Conservation (phyloP, 35 echinoderm and acorn worm genomes). For the Acanthaster planci region DNA sequence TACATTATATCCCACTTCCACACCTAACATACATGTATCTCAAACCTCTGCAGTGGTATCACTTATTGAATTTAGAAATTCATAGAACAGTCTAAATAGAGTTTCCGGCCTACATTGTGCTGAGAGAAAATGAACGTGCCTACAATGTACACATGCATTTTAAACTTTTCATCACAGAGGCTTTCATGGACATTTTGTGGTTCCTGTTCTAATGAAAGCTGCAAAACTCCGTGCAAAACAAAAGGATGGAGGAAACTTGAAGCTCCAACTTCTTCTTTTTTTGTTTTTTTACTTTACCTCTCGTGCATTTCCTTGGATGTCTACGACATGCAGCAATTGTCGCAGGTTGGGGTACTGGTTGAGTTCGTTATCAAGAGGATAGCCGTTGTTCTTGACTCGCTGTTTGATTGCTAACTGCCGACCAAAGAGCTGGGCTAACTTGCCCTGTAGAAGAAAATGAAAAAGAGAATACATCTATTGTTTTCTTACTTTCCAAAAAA, state of each 20-base stretch:
- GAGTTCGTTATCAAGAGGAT: constrained; percentile 18
- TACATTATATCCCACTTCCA: no score
- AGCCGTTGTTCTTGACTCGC: constrained; percentile 18
- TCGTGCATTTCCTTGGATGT: constrained; percentile 22
- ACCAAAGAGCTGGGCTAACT: constrained; percentile 46
- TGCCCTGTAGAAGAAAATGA: constrained; percentile 31
- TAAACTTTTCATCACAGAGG: no score
- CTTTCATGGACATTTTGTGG: no score
- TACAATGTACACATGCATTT: no score
- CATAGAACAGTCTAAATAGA: no score
- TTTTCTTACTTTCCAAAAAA: background rate
- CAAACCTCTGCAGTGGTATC: no score
- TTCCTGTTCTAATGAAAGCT: no score
- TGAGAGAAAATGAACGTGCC: no score
- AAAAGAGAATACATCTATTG: background rate
- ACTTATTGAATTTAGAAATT: no score
- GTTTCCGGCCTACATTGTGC: no score
- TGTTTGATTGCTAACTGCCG: constrained; percentile 57
- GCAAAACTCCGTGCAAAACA: no score
- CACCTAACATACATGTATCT: no score
- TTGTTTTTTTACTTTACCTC: constrained; percentile 26
- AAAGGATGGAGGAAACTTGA: background rate
- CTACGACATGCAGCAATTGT: constrained; percentile 57
- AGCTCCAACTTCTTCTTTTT: background rate
- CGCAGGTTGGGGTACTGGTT: constrained; percentile 48